Base-by-base conservation (phyloP, 92 coral and sea anemone genomes). In the Anthopleura xanthogrammica region DNA sequence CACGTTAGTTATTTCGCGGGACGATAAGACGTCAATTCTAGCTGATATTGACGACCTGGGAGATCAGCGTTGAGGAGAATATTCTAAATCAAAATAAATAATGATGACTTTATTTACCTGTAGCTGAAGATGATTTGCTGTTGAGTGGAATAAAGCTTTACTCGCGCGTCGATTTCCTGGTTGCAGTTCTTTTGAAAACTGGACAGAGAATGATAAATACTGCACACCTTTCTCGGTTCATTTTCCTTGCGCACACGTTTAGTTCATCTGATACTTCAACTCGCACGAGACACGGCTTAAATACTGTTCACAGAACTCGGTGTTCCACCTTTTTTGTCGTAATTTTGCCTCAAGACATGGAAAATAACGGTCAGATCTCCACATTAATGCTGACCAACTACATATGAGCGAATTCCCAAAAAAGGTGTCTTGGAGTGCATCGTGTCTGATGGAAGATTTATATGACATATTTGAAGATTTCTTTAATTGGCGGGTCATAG, bases 401-500 rank as follows among this genome's bases (percentile, higher is more conserved):
- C 52, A 12, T 60, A 56, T 8, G 70, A 24, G 43, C 22, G 57
- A 29, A 3, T 23, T 80, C 48, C 84, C 84, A 81, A 68, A 50
- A 80, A 81, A 81, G 84, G 84, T 20, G 76, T 48, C n/a, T 43
- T 22, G n/a, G 46, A 24, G 17, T 41, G 46, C 2, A 24, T 19
- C 46, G 19, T 7, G 74, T 81, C 84, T 81, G 77, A 68, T 70
- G 40, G 42, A 23, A 41, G 77, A 81, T 70, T 81, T 66, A 46
- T 43, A 52, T 72, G 77, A 68, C 84, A 81, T 50, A 14, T 12
- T 29, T 81, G 77, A 81, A 46, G 84, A 70, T 68, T 76, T 17
- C 29, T 29, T 75, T 81, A 81, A 81, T 81, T 81, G 84, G 48
- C 66, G 48, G 84, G 84, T 81, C 84, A 81, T 9, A 4, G 24